Conservation (phyloP, 2,888 invertebrate genomes). For the Diarsia brunnea region DNA sequence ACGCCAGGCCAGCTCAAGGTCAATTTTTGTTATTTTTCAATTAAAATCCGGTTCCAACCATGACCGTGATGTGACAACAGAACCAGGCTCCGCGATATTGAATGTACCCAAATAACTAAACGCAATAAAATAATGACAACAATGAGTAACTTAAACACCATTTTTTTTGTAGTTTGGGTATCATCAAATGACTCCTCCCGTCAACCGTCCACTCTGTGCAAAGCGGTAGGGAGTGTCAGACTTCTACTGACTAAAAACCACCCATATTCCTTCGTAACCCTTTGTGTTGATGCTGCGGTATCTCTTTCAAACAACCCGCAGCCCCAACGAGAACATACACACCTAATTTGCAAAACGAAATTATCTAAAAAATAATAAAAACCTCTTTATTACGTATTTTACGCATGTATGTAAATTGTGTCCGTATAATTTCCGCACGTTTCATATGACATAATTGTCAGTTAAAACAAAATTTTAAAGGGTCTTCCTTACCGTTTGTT, state of each 20-base stretch:
- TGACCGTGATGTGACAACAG: neutral
- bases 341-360: neutral
- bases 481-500: conserved; percentile 22
- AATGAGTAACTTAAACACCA: neutral
- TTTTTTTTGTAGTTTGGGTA: too few species aligned
- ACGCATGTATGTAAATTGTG: conserved; percentile 17
- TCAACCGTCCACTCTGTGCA: too few species aligned
- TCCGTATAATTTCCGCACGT: conserved; percentile 35
- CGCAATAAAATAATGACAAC: neutral
- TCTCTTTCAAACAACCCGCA: too few species aligned
- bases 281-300: too few species aligned
- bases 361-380: neutral
- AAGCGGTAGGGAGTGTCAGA: too few species aligned
- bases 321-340: too few species aligned
- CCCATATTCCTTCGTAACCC: too few species aligned
- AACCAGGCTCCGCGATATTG: neutral
- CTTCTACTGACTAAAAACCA: too few species aligned
- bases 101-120: neutral
- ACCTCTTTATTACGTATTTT: conserved; percentile 1
- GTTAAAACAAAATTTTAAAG: conserved; percentile 42
- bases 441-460: conserved; percentile 18
- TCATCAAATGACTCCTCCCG: too few species aligned
- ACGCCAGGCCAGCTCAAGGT: neutral
- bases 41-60: neutral
- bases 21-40: neutral